A percentile compares a stretch with the other conserved stretches of the same genome.
Conservation (phyloP, 53 echinoderm and acorn worm genomes). For the Paracentrotus lividus region DNA sequence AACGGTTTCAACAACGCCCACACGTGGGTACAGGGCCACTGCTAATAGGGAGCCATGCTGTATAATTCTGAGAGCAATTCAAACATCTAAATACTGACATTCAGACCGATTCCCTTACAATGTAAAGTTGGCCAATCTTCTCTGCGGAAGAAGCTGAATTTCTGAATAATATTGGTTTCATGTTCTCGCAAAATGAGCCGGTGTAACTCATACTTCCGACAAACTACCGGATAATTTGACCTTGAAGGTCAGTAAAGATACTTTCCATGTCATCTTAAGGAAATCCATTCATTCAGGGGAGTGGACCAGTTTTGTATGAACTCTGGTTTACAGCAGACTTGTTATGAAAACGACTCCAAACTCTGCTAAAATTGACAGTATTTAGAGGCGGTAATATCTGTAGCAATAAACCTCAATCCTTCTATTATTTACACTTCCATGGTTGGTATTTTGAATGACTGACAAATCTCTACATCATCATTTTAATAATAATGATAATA, state of each 20-base stretch:
- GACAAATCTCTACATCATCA: too few species aligned
- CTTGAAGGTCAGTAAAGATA: not conserved
- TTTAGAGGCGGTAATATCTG: not conserved
- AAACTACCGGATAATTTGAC: not conserved
- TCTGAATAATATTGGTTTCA: not conserved
- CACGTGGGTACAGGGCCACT: not conserved
- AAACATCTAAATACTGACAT: not conserved
- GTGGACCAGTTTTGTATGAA: not conserved
- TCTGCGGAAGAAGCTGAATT: slow-evolving; percentile 1
- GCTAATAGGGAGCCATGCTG: not conserved
- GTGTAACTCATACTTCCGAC: not conserved
- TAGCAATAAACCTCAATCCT: not conserved
- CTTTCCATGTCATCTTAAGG: not conserved
- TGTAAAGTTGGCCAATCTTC: slow-evolving; percentile 10
- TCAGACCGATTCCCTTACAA: slow-evolving; percentile 7
- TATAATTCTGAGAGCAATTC: slow-evolving; percentile 10
- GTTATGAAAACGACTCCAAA: too few species aligned
- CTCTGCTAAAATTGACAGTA: too few species aligned
- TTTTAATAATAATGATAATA: too few species aligned
- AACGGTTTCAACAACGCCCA: too few species aligned
- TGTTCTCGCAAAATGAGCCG: not conserved
- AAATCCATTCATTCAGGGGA: not conserved
- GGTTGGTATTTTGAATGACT: not conserved
- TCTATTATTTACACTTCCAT: not conserved
- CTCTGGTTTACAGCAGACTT: too few species aligned